Conservation (phyloP, 2,113 vertebrate species). For the Cynopterus brachyotis region DNA sequence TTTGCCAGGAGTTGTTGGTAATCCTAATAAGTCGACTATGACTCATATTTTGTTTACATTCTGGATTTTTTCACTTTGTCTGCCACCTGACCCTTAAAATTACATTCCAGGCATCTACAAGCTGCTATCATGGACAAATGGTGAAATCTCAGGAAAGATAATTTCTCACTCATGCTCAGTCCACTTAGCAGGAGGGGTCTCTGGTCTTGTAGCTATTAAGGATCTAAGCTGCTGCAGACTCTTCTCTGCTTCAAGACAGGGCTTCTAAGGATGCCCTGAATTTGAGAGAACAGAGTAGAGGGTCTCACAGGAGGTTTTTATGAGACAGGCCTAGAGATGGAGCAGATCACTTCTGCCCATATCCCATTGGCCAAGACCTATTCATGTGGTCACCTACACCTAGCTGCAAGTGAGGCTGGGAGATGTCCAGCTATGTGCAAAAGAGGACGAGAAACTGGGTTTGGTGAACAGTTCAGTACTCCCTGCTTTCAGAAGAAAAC, state of each 20-base stretch:
- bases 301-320: background rate
- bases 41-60: background rate
- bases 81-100: constrained; percentile 28
- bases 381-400: background rate
- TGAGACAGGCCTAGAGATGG: background rate
- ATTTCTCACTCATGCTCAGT: background rate
- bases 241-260: background rate
- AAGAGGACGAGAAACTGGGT: background rate
- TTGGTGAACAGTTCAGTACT: background rate
- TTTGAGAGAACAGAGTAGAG: background rate
- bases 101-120: background rate
- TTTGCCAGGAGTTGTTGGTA: background rate
- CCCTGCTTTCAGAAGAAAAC: background rate
- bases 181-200: background rate
- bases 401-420: background rate
- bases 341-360: background rate
- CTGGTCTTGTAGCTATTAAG: background rate
- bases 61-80: background rate
- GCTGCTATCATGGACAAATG: background rate
- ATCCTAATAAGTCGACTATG: background rate
- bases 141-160: background rate
- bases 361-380: background rate
- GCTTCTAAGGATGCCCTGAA: background rate
- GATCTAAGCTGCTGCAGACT: background rate
- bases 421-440: background rate